A percentile compares a stretch with the other conserved stretches of the same genome.
These are phyloP conservation scores for Plebejus melissa DNA, from an alignment of 2,888 invertebrate genomes.

Conservation along the genomic window DNA sequence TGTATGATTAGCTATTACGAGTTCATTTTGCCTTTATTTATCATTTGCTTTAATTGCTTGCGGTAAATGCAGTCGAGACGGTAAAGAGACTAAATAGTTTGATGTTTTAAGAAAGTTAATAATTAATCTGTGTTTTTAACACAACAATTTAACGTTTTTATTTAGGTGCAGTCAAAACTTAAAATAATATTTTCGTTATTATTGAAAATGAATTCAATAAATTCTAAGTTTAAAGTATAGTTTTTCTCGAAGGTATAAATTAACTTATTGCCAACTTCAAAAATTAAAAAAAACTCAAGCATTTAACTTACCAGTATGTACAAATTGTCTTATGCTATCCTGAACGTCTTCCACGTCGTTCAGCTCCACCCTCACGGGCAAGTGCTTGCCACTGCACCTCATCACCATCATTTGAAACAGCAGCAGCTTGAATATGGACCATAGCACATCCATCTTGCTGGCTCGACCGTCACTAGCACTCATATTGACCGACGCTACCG, in stretches of 20 bases:
- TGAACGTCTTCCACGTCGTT: slow-evolving; percentile 50
- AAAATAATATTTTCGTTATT: no score
- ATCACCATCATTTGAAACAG: slow-evolving; percentile 67
- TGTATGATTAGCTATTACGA: slow-evolving; percentile 40
- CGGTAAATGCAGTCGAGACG: slow-evolving; percentile 36
- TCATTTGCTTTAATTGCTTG: slow-evolving; percentile 51
- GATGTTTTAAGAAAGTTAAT: not conserved
- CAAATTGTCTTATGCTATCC: slow-evolving; percentile 62
- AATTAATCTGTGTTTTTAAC: not conserved
- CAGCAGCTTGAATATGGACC: slow-evolving; percentile 66
- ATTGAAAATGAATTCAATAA: no score
- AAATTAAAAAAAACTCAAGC: not conserved
- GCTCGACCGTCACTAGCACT: slow-evolving; percentile 54
- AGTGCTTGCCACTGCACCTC: slow-evolving; percentile 65
- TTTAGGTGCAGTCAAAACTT: no score
- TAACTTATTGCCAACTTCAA: not conserved
- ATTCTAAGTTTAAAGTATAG: not conserved
- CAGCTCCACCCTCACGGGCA: slow-evolving; percentile 49
- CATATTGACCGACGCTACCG: slow-evolving; percentile 53
- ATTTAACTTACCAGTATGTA: slow-evolving; percentile 60
- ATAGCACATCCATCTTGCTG: slow-evolving; percentile 65
- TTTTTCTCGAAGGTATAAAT: not conserved
- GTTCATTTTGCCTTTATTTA: slow-evolving; percentile 40
- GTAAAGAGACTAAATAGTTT: not conserved
- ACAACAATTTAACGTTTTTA: no score